Evolutionary conservation across 1,140 invertebrate genomes (phyloP).

Genomic region (Vollenhovia emeryi): DNA sequence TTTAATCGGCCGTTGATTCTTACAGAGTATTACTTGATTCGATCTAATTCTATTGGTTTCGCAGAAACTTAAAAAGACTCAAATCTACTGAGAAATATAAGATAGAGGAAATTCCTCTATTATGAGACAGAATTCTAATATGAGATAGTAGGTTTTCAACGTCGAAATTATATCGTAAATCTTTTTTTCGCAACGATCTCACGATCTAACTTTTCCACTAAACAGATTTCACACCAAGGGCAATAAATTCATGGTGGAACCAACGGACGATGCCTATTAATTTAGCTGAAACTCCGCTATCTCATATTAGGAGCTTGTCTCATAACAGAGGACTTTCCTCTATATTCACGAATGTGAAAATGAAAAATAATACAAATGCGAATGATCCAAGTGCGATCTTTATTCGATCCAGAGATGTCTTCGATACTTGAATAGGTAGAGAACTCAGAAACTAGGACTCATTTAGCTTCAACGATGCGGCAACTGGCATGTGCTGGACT

Average conservation of each 20-base stretch:
- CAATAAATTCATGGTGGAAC: too few relatives aligned
- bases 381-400: not conserved
- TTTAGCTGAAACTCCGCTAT: too few relatives aligned
- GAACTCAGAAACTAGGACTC: not conserved
- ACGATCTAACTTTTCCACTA: too few relatives aligned
- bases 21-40: conserved; percentile 13
- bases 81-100: not conserved
- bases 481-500: not conserved
- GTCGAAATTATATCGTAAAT: too few relatives aligned
- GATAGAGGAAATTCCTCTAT: too few relatives aligned
- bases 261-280: too few relatives aligned
- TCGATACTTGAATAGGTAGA: not conserved
- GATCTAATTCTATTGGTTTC: conserved; percentile 11
- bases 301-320: too few relatives aligned
- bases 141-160: too few relatives aligned
- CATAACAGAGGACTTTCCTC: too few relatives aligned
- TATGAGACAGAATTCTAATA: too few relatives aligned
- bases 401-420: not conserved
- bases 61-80: not conserved
- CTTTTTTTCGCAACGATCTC: too few relatives aligned
- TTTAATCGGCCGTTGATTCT: conserved; percentile 48
- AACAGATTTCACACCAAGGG: too few relatives aligned
- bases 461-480: not conserved
- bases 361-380: not conserved
- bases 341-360: not conserved